Base-by-base conservation (phyloP, 1,140 invertebrate genomes). In the Lycorma delicatula region DNA sequence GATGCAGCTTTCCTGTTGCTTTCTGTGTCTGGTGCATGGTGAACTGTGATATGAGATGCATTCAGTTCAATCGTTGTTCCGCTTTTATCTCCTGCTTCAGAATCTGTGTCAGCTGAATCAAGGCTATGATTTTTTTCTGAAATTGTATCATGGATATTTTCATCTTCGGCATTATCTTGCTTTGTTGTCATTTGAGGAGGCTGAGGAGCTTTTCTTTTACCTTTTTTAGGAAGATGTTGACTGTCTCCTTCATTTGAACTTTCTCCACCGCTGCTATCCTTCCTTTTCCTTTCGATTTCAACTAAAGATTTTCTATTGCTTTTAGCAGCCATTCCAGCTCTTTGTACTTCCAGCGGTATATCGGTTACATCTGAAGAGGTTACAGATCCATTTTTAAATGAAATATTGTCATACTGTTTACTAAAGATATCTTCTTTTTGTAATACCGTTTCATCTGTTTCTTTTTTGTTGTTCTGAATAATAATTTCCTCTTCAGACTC, bases 1-100 rank as follows among this genome's bases (percentile, higher is more conserved):
- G 87, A 90, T 0, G 86, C 84, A 1, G 87, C 86, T 75, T 87
- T 89, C 25, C 87, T 74, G 63, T 83, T 84, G 60, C 81, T 79
- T 58, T 85, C 81, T 54, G 76, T 69, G 3, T 80, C 77, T 1
- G 77, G 72, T 55, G 76, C 71, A 63, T 85, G 83, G 65, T 87
- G 85, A 29, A 87, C 82, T 1, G 83, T 87, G 36, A 87, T 84
- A 60, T 87, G 83, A 38, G 83, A 81, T 1, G 85, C 77, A 67
- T 86, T 84, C 9, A 87, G 63, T 67, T 86, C 84, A 28, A 87
- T 85, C 1, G 76, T 81, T 13, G 76, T 81, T 13, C 68, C 36
- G 66, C 69, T 47, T 68, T 56, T 59, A 27, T 58, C 63, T 26
- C 54, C 55, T 38, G 46, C 53, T 56, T 80, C 78, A 0, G 74